Evolutionary conservation across 2,113 vertebrate species (phyloP).

Genomic region (crab-eating macaque (Macaca fascicularis)): T2T-MFA8v1.1 NC_088375.1:123668501-123669000

Average conservation of each 20-base stretch:
- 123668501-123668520: background rate
- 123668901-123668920: slow-evolving; percentile 36
- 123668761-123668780: slow-evolving; percentile 54
- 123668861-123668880: slow-evolving; percentile 27
- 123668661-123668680: background rate
- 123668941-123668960: slow-evolving; percentile 61
- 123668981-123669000: slow-evolving; percentile 55
- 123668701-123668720: background rate
- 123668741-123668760: slow-evolving; percentile 46
- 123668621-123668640: background rate
- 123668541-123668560: background rate
- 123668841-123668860: slow-evolving; percentile 63
- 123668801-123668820: slow-evolving; percentile 46
- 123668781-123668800: slow-evolving; percentile 65
- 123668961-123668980: slow-evolving; percentile 52
- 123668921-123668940: slow-evolving; percentile 61
- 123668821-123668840: slow-evolving; percentile 52
- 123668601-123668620: background rate
- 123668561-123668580: background rate
- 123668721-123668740: slow-evolving; percentile 50
- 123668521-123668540: background rate
- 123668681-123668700: slow-evolving; percentile 38
- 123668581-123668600: background rate
- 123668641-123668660: background rate
- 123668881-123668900: slow-evolving; percentile 55